Evolutionary conservation across 2,113 vertebrate genomes (phyloP), one percentile per base, ranked within the genome.

Genomic region (Ammodytes marinus): DNA sequence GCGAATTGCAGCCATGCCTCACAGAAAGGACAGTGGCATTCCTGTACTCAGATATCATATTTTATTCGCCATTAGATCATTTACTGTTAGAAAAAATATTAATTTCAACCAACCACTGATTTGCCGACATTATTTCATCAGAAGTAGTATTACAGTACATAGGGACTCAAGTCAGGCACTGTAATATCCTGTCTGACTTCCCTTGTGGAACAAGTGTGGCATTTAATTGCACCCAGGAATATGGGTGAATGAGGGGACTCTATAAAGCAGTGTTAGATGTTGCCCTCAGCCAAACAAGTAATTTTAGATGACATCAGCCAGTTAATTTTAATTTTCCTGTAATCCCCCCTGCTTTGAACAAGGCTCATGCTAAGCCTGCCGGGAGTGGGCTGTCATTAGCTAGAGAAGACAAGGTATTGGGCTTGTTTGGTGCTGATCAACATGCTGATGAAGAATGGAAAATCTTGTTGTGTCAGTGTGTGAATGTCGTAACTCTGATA

Each of bases 231-330:
- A 42, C 69, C 15, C 73, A 84, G 80, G 53, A 86, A 74, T 80
- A 82, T 53, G 39, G 43, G 63, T 53, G 43, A 77, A 73, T 57
- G 53, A 35, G 50, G n/a, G 47, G 57, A 67, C 59, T 81, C 39
- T 78, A 78, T 67, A 45, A 35, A 63, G 46, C 73, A 46, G 39
- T 69, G 68, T 84, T 43, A 72, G 77, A 52, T 27, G 49, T 35
- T 75, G 65, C 59, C 73, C 55, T 69, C 42, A 0, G 39, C 67
- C 74, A 85, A 84, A 85, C 82, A 82, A 71, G 42, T 39, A 42
- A 42, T 37, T 89, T 88, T 58, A 80, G 82, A 90, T 84, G 78
- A 87, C 84, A 87, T 87, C 73, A 88, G 67, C 70, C 70, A 85
- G 74, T 87, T 86, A 35, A 53, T 86, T 88, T 83, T 61, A 88